phyloP scores from a whole-genome alignment of 2,888 invertebrate genomes.

The Arge pagana region DNA sequence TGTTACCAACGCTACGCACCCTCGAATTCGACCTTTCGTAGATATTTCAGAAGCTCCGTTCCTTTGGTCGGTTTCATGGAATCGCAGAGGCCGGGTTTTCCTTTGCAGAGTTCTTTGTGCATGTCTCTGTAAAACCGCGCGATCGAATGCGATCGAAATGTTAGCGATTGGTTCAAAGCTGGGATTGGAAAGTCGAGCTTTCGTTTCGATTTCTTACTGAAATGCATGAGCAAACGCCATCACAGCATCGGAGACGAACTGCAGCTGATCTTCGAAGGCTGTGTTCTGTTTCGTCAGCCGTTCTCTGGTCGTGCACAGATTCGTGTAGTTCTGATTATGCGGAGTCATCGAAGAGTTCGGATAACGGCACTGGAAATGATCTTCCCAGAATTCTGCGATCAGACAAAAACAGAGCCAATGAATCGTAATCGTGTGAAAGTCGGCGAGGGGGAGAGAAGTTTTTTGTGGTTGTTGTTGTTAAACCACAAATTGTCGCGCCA shows the following conservation, averaged over 20 bases:
- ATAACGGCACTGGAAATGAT: conserved; percentile 88
- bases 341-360: conserved; percentile 81
- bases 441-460: not conserved
- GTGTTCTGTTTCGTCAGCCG: conserved; percentile 75
- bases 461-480: too few relatives aligned
- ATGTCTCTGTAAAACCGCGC: conserved; percentile 69
- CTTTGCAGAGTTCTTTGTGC: conserved; percentile 81
- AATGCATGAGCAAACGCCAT: conserved; percentile 93
- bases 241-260: conserved; percentile 95
- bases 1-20: conserved; percentile 74
- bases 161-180: not conserved
- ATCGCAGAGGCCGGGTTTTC: conserved; percentile 78
- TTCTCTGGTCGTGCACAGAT: conserved; percentile 78
- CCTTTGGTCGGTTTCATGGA: conserved; percentile 91
- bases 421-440: not conserved
- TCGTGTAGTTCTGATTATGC: conserved; percentile 75
- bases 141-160: not conserved
- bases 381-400: conserved; percentile 89
- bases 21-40: conserved; percentile 84
- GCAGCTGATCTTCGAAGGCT: conserved; percentile 89
- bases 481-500: too few relatives aligned
- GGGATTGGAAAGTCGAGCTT: not conserved
- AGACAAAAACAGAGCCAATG: conserved; percentile 29
- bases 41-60: conserved; percentile 78
- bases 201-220: conserved; percentile 61